A percentile compares a stretch with the other conserved stretches of the same genome.
phyloP scores from a whole-genome alignment of 1,140 invertebrate species.

The Lepidotrigona ventralis region DNA sequence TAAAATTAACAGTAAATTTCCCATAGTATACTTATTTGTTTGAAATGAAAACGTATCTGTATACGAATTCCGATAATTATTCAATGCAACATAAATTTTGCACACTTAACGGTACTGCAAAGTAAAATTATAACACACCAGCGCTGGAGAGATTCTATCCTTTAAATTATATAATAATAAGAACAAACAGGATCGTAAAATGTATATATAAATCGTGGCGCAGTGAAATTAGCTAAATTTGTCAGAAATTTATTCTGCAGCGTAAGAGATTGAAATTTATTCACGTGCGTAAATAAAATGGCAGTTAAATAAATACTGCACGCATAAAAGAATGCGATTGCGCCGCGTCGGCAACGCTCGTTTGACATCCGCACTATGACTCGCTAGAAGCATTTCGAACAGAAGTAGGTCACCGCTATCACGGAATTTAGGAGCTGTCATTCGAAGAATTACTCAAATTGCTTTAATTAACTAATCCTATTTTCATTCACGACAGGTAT shows the following conservation, averaged over 20 bases:
- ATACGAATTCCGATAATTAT: not conserved
- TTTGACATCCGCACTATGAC: constrained; percentile 6
- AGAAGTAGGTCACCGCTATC: constrained; percentile 30
- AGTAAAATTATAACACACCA: not conserved
- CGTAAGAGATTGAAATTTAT: not conserved
- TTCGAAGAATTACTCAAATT: constrained; percentile 47
- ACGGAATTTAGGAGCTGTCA: constrained; percentile 22
- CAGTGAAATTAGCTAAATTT: constrained; percentile 22
- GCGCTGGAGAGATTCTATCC: not conserved
- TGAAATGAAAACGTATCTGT: not conserved
- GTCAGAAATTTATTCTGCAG: not conserved
- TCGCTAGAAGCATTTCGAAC: not conserved
- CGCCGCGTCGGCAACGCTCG: too few relatives aligned
- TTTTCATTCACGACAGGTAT: constrained; percentile 59
- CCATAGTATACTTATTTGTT: too few relatives aligned
- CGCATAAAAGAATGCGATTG: not conserved
- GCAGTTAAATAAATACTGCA: constrained; percentile 13
- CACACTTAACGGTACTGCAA: not conserved
- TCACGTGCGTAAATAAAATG: not conserved
- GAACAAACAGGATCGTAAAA: constrained; percentile 5
- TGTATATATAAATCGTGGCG: not conserved
- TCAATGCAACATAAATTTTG: not conserved
- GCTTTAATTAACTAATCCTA: constrained; percentile 67
- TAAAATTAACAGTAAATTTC: too few relatives aligned
- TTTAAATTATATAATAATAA: not conserved